Base-by-base conservation (phyloP, 2,797 vertebrate genomes). In the Girardinus metallicus region DNA sequence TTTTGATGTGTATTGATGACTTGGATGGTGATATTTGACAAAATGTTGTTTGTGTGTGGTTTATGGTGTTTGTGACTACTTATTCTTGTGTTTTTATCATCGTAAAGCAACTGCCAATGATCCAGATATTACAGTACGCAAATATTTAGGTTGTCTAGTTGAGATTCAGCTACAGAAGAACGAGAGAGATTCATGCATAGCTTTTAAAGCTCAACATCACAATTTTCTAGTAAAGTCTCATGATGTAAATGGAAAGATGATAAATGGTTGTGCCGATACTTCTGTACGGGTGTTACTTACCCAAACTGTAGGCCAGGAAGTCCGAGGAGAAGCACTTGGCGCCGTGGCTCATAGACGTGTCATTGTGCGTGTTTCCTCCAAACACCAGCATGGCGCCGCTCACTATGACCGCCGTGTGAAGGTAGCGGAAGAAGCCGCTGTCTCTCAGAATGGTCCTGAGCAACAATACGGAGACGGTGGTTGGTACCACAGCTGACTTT, bases 271-370 rank as follows among this genome's bases (percentile, higher is more conserved):
- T 44, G 41, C 66, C 1, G 39, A 70, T 70, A 26, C 10, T 10
- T 49, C 60, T 75, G 36, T 39, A 43, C 16, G 44, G 26, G 77
- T 46, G 80, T 73, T 78, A 94, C 97, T 96, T 83, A 99, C 98
- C 97, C 36, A 99, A 95, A 87, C 97, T 98, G 73, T 99, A 99
- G 0, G 96, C 96, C 96, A 99, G 96, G 86, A 99, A 99, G 91
- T 99, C 99, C 0, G 98, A 97, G 51, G 99, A 99, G 93, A 99
- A 99, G 94, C 99, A 99, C 86, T 98, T 99, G 2, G 99, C 98
- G 0, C 99, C 99, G 0, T 99, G 96, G 94, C 99, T 99, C 97
- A 99, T 99, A 29, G 98, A 99, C 0, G 99, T 99, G 95, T 99
- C 98, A 0, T 99, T 99, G 96, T 99, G 99, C 0, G 99, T 99